Evolutionary conservation across 2,113 vertebrate species (phyloP).

Genomic region (Calidris pugnax): DNA sequence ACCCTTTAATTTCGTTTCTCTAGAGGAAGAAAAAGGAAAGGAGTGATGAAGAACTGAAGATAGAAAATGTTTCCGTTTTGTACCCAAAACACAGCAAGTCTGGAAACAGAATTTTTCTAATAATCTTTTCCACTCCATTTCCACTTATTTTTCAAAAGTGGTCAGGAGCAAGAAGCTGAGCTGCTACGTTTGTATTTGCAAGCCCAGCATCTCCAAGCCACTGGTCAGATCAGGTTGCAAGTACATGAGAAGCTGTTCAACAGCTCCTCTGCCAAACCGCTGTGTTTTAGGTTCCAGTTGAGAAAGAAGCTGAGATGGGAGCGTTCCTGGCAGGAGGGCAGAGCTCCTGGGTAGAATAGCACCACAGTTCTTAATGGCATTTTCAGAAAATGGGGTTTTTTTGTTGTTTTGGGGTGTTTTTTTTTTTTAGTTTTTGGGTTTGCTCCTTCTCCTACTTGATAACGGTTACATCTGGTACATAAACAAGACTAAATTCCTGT

Average conservation of each 20-base stretch:
- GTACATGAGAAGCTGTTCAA: background rate
- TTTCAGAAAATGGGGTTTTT: background rate
- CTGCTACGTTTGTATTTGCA: background rate
- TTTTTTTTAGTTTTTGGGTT: background rate
- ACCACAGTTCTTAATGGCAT: background rate
- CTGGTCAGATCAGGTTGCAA: background rate
- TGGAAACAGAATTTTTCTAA: background rate
- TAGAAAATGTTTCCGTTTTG: background rate
- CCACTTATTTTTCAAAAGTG: background rate
- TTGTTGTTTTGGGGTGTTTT: background rate
- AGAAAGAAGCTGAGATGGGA: background rate
- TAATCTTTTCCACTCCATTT: background rate
- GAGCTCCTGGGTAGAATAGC: background rate
- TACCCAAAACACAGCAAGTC: background rate
- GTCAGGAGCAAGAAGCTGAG: background rate
- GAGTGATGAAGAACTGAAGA: background rate
- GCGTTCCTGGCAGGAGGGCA: background rate
- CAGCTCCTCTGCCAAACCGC: background rate
- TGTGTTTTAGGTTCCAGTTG: background rate
- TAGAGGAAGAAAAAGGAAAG: background rate
- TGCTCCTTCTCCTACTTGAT: background rate
- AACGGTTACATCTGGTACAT: background rate
- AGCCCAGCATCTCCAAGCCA: background rate
- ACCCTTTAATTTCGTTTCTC: background rate
- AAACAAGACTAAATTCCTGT: background rate